These are phyloP conservation scores for Nemopilema nomurai DNA, from an alignment of 30 jellyfish, hydroid and myxozoan species.

Conservation along the genomic window DNA sequence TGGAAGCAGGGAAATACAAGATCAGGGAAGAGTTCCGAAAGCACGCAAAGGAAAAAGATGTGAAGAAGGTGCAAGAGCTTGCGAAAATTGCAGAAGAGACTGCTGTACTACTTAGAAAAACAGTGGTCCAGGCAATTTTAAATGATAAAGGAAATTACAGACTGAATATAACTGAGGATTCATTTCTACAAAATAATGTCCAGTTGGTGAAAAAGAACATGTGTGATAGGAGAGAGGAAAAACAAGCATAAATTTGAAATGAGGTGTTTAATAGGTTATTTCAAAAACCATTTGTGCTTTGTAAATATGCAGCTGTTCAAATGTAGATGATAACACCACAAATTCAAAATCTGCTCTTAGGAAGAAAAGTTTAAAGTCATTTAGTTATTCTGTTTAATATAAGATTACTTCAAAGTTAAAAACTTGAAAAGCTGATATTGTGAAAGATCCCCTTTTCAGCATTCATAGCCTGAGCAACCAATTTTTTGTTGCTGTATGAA, in stretches of 20 bases:
- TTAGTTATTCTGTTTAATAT: too few relatives aligned
- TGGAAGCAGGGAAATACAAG: conserved; percentile 72
- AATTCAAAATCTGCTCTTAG: too few relatives aligned
- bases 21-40: conserved; percentile 73
- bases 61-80: conserved; percentile 17
- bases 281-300: neutral
- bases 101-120: conserved; percentile 51
- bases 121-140: conserved; percentile 68
- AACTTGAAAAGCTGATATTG: too few relatives aligned
- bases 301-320: too few relatives aligned
- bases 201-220: conserved; percentile 55
- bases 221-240: conserved; percentile 27
- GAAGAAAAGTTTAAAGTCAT: too few relatives aligned
- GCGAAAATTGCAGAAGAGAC: conserved; percentile 70
- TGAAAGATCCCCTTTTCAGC: too few relatives aligned
- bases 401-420: too few relatives aligned
- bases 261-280: neutral
- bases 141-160: conserved; percentile 52
- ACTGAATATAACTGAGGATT: conserved; percentile 61
- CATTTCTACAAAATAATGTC: conserved; percentile 51
- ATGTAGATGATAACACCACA: too few relatives aligned
- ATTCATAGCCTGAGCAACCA: too few relatives aligned
- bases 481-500: too few relatives aligned
- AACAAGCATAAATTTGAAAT: neutral
- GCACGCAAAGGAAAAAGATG: conserved; percentile 19